phyloP scores from a whole-genome alignment of 1,140 invertebrate genomes.

The Pomacea maculata region DNA sequence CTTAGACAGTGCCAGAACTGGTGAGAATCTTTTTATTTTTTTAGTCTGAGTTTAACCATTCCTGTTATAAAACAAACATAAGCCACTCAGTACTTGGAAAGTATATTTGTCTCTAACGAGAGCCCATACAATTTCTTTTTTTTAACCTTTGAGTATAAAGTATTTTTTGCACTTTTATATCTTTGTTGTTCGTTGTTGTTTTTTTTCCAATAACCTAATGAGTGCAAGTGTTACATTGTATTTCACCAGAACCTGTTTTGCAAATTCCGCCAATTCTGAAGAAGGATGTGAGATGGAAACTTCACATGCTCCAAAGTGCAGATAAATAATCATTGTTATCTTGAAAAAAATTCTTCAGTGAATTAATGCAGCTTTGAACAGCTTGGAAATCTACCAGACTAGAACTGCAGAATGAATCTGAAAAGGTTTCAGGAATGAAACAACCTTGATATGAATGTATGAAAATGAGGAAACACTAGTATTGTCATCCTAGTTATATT shows the following conservation, averaged over 20 bases:
- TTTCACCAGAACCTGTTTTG: slow-evolving; percentile 44
- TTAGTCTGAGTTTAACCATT: neutral
- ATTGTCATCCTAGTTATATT: neutral
- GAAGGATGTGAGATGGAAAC: slow-evolving; percentile 48
- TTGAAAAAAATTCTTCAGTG: neutral
- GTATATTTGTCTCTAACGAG: neutral
- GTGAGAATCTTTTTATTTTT: slow-evolving; percentile 22
- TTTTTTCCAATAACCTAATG: neutral
- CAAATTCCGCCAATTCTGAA: slow-evolving; percentile 39
- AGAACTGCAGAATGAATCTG: neutral
- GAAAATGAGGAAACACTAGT: neutral
- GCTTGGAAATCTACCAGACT: neutral
- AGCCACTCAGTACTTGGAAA: neutral
- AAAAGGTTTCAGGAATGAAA: neutral
- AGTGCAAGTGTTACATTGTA: neutral
- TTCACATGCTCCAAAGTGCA: slow-evolving; percentile 32
- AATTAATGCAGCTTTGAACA: neutral
- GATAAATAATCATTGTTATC: slow-evolving; percentile 10
- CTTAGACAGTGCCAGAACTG: slow-evolving; percentile 30
- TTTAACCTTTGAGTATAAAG: neutral
- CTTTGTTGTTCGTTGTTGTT: neutral
- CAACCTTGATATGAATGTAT: neutral
- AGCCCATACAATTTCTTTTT: neutral
- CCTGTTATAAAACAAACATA: neutral
- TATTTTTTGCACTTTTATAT: neutral